Evolutionary conservation across 1,140 invertebrate genomes (phyloP).

Genomic region (Cataglyphis hispanica): DNA sequence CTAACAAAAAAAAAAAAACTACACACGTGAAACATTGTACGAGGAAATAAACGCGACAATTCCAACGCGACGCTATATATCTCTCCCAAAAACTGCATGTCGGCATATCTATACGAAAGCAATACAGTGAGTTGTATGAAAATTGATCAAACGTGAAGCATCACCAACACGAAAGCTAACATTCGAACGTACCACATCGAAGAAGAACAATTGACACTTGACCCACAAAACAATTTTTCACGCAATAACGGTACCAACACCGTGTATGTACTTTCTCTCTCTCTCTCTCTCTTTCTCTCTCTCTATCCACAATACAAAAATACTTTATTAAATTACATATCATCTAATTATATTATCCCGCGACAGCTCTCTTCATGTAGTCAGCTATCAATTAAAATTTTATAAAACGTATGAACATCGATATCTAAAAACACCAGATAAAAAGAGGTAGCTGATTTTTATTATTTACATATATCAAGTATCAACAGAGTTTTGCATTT

Average conservation of each 20-base stretch:
- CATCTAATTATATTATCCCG: slow-evolving; percentile 2
- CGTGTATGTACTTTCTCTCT: not conserved
- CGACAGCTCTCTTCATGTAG: not conserved
- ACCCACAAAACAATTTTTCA: slow-evolving; percentile 59
- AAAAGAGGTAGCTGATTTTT: not conserved
- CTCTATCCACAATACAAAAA: slow-evolving; percentile 11
- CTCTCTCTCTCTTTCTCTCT: not conserved
- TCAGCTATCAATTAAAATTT: not conserved
- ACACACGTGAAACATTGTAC: not conserved
- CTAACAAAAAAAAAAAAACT: slow-evolving; percentile 30
- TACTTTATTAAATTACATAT: not conserved
- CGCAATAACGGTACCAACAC: slow-evolving; percentile 10
- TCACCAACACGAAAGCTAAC: slow-evolving; percentile 29
- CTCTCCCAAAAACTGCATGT: slow-evolving; percentile 30
- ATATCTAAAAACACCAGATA: not conserved
- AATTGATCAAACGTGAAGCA: slow-evolving; percentile 52
- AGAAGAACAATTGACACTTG: slow-evolving; percentile 55
- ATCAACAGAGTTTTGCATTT: not conserved
- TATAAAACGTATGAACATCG: not conserved
- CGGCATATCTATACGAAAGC: slow-evolving; percentile 14
- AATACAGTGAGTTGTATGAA: slow-evolving; percentile 32
- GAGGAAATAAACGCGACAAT: slow-evolving; percentile 10
- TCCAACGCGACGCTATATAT: slow-evolving; percentile 11
- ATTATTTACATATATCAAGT: not conserved
- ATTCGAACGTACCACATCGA: slow-evolving; percentile 30